These are phyloP conservation scores for Hassar affinis DNA, from an alignment of 2,113 vertebrate genomes.

Conservation along the genomic window DNA sequence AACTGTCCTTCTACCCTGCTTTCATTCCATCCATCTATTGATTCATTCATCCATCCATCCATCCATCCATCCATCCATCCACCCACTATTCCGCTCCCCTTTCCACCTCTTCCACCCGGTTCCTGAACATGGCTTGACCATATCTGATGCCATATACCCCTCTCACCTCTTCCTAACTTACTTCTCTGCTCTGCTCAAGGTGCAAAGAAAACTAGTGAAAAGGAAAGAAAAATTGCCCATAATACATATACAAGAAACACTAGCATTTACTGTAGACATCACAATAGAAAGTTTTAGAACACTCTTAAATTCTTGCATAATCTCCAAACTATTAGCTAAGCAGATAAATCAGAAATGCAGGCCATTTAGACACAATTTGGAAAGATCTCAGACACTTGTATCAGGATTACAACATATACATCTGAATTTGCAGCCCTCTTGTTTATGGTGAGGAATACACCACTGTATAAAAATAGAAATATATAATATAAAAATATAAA, in stretches of 20 bases:
- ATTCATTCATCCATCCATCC: not conserved
- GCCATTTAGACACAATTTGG: not conserved
- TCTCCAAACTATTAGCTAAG: not conserved
- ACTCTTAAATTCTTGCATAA: not conserved
- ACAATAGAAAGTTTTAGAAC: not conserved
- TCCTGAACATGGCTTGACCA: no score
- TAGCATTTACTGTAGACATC: not conserved
- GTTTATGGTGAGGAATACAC: not conserved
- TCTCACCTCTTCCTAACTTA: constrained; percentile 6
- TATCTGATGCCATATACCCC: not conserved
- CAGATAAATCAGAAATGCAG: not conserved
- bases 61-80: not conserved
- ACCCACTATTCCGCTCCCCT: not conserved
- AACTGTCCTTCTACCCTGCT: not conserved
- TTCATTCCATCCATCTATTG: not conserved
- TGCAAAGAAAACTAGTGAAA: not conserved
- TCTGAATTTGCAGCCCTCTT: not conserved
- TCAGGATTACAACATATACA: not conserved
- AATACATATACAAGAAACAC: not conserved
- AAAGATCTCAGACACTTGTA: not conserved
- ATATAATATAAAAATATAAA: not conserved
- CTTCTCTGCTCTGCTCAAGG: not conserved
- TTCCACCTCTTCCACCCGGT: not conserved
- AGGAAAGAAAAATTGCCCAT: not conserved
- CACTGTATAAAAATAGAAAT: not conserved